Base-by-base conservation (phyloP, 2,888 invertebrate genomes). In the Conus canariensis region DNA sequence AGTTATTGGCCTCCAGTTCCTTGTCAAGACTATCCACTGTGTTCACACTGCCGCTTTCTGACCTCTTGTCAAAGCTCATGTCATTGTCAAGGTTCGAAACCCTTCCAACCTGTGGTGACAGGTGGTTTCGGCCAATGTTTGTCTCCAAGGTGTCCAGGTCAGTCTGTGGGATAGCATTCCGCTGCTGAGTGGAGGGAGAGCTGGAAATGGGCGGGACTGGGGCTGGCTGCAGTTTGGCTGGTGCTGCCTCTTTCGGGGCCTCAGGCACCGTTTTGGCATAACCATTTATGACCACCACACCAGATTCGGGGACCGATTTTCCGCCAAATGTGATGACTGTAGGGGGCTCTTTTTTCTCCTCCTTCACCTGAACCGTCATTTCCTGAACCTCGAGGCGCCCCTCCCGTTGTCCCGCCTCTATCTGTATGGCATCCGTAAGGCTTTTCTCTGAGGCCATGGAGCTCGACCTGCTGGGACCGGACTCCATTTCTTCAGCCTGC, bases 21-120 rank as follows among this genome's bases (percentile, higher is more conserved):
- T 93, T 93, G n/a, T 94, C 95, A 12, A 93, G 91, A 90, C 95
- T 95, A 88, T 94, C 94, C 45, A 94, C 92, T 3, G 95, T 95
- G 88, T 93, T 94, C 12, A 94, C 92, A 90, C 95, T 95, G 56
- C 94, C 95, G 7, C 94, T 92, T 89, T 95, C 95, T 14, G 94
- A 94, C 88, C 92, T 92, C 83, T 93, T 93, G 89, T 95, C 95
- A 1, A 93, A 93, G 7, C 90, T 91, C 45, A 45, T 25, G 86
- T 95, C 94, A 77, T 94, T 94, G 86, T 94, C 94, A 10, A 93
- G 93, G 87, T 94, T 94, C 9, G 94, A 94, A 88, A 93, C 93
- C 88, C 93, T 94, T 60, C 91, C 90, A 10, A 92, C 92, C 80
- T 93, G 92, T 58, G 90, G 74, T 82, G 89, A 80, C 45, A 45